Evolutionary conservation across 2,888 invertebrate genomes (phyloP), one percentile per base, ranked within the genome.

Genomic region (Tholera decimalis): DNA sequence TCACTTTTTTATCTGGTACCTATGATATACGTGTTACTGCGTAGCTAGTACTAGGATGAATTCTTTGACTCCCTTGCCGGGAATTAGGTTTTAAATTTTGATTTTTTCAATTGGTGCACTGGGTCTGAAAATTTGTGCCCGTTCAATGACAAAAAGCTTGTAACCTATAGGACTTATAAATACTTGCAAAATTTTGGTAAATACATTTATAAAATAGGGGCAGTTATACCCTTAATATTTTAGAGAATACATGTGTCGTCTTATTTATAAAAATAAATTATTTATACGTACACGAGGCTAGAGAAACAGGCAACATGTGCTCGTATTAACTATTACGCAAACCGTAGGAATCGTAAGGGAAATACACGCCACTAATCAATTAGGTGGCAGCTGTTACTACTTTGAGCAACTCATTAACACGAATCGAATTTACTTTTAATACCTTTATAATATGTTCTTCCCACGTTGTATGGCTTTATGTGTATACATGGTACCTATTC

Each of bases 401-500:
- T 62, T 70, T 63, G 43, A 63, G 59, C 58, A 54, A 59, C 44
- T 33, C 56, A 76, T 76, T 73, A 71, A n/a, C 77, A 63, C 43
- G 18, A 37, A 41, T 3, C 33, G 8, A 70, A 58, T 54, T 37
- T 55, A 43, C n/a, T 41, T 53, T n/a, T 7, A 20, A 43, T 24
- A 57, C n/a, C 9, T 43, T 18, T 39, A 18, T 35, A 49, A 30
- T 33, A 30, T 54, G 44, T 39, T 44, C 33, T 35, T 28, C 49
- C 53, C 44, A 24, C 9, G 26, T 43, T n/a, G 11, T 13, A 68
- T 60, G 9, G 37, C 49, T 47, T 53, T 56, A 35, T 7, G 28
- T 37, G 6, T 67, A 20, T 56, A 13, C 30, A 33, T 39, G 24
- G 26, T 33, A n/a, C n/a, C n/a, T n/a, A 26, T 53, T 41, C 8